A percentile compares a stretch with the other conserved stretches of the same genome.
phyloP scores from a whole-genome alignment of 1,140 invertebrate genomes.

The Lasaia peninsularis region DNA sequence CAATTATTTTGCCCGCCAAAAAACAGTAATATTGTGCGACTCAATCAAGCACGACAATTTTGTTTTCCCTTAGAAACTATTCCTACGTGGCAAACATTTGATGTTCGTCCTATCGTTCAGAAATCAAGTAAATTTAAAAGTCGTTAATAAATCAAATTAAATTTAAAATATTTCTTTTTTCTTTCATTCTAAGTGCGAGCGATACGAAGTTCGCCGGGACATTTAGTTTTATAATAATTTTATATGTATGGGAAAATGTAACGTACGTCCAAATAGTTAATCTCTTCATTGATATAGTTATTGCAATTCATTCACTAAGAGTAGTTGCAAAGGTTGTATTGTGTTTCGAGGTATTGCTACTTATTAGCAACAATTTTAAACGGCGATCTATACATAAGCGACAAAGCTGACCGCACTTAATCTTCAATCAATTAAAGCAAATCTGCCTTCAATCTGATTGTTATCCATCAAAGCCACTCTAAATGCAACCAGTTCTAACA shows the following conservation, averaged over 20 bases:
- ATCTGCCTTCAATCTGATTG: slow-evolving; percentile 60
- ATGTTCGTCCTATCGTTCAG: no score
- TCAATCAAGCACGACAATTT: no score
- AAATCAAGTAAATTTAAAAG: no score
- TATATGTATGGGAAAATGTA: slow-evolving; percentile 1
- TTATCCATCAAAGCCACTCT: slow-evolving; percentile 55
- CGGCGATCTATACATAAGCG: slow-evolving; percentile 14
- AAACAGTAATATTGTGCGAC: no score
- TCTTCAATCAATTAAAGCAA: slow-evolving; percentile 35
- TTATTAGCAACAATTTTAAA: neutral
- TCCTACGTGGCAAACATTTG: no score
- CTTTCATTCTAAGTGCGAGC: no score
- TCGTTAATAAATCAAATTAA: no score
- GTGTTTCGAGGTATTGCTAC: neutral
- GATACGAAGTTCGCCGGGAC: no score
- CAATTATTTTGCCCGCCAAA: no score
- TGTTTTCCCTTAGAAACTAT: no score
- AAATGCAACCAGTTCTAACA: slow-evolving; percentile 47
- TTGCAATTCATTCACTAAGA: neutral
- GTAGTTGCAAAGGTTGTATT: neutral
- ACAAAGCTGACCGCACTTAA: slow-evolving; percentile 39
- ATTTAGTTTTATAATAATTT: neutral
- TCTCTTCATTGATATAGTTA: neutral
- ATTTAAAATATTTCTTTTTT: neutral
- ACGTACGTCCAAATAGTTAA: neutral